Evolutionary conservation across 1,140 invertebrate species (phyloP), one percentile per base, ranked within the genome.

Genomic region (Microplitis mediator): DNA sequence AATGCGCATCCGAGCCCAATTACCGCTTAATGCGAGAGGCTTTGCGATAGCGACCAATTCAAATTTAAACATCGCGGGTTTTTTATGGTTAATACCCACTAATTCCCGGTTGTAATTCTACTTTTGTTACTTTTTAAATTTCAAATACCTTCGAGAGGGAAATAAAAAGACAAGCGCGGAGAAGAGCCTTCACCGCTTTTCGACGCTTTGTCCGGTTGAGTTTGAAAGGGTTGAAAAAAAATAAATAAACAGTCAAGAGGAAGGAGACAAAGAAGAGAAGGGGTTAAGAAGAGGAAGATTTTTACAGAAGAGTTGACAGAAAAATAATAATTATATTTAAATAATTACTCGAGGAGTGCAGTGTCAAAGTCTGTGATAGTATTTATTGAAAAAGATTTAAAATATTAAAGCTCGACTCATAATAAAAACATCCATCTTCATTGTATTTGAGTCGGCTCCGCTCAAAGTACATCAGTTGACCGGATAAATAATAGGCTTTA

Each of bases 311-410:
- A 51, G 51, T 16, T 45, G 39, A 45, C 39, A 64, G 52, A 35
- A 45, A 9, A 45, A 9, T 61, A 9, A 36, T 36, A 39, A 68
- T 31, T 45, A 6, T 45, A 45, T 45, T 45, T 6, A 35, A 9
- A 39, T n/a, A 69, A 39, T 31, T 16, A 54, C 13, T 58, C 56
- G 52, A 58, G 61, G 54, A 73, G 78, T 75, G 77, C 77, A 79
- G 79, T 81, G 79, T 81, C 76, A 79, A 80, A 82, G 80, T 85
- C 85, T 86, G 85, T 86, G 85, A 86, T 85, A 86, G 82, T 85
- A 86, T 85, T 85, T 85, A 85, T 85, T 84, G 74, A 79, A 79
- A 58, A 76, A 76, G 63, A 67, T 54, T 61, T n/a, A 39, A 64
- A 8, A 56, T 23, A 13, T 6, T n/a, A 16, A 36, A n/a, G 35